These are phyloP conservation scores for Phoenoteleia sp. DNA, from an alignment of 2,888 invertebrate species.

Conservation along the genomic window DNA sequence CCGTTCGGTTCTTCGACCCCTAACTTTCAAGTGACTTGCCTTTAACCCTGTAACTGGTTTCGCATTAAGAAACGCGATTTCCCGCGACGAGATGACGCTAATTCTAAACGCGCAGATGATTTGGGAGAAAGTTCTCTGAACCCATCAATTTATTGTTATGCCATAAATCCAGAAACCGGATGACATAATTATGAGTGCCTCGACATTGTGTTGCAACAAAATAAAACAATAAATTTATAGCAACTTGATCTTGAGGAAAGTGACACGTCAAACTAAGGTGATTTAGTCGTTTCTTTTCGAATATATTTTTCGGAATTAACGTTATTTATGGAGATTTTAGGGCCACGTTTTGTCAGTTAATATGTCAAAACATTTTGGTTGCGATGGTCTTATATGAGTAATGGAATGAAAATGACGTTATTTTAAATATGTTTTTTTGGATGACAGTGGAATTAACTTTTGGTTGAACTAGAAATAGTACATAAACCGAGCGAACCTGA, in stretches of 20 bases:
- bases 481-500: slow-evolving; percentile 30
- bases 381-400: too few relatives aligned
- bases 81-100: slow-evolving; percentile 22
- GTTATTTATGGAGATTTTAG: background rate
- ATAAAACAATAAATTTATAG: slow-evolving; percentile 20
- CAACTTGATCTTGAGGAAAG: slow-evolving; percentile 2
- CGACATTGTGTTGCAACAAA: background rate
- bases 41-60: slow-evolving; percentile 53
- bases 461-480: slow-evolving; percentile 25
- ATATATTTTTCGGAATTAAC: background rate
- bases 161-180: slow-evolving; percentile 12
- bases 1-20: slow-evolving; percentile 62
- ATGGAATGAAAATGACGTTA: too few relatives aligned
- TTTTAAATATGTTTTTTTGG: too few relatives aligned
- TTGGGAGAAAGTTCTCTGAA: background rate
- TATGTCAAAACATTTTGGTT: too few relatives aligned
- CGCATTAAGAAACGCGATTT: slow-evolving; percentile 28
- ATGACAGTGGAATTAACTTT: too few relatives aligned
- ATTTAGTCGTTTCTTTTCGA: background rate
- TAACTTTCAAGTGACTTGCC: slow-evolving; percentile 52
- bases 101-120: slow-evolving; percentile 1
- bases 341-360: too few relatives aligned
- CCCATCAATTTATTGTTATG: slow-evolving; percentile 5
- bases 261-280: too few relatives aligned
- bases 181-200: slow-evolving; percentile 13